Conservation (phyloP, 2,113 vertebrate species). For the Brevimyrus niger region DNA sequence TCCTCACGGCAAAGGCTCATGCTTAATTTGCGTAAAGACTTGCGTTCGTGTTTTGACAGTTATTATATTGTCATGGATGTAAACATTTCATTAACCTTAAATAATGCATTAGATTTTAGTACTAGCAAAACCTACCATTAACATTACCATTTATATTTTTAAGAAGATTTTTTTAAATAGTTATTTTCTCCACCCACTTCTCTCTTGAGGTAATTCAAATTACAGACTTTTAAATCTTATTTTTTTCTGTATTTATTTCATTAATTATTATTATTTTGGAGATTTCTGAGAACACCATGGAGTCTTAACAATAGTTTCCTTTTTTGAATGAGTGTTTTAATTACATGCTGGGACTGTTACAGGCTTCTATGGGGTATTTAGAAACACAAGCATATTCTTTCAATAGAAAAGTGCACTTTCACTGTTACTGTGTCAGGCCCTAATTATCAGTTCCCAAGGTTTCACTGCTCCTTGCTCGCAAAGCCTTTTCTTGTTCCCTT, state of each 20-base stretch:
- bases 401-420: neutral
- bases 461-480: neutral
- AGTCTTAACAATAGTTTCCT: neutral
- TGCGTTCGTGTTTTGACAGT: neutral
- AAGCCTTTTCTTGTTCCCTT: neutral
- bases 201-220: neutral
- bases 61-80: neutral
- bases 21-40: neutral
- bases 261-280: neutral
- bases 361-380: neutral
- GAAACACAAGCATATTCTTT: constrained; percentile 6
- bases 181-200: neutral
- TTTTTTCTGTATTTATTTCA: neutral
- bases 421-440: neutral
- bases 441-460: neutral
- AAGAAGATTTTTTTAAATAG: neutral
- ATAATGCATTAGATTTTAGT: neutral
- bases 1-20: neutral
- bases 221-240: neutral
- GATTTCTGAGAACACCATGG: neutral
- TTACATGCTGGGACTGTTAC: neutral
- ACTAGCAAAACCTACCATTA: neutral
- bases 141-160: neutral
- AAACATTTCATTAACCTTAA: neutral
- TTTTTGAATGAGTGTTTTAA: neutral